Evolutionary conservation across 37 sponge, comb jelly and placozoan species (phyloP).

Genomic region (Ephydatia muelleri): DNA sequence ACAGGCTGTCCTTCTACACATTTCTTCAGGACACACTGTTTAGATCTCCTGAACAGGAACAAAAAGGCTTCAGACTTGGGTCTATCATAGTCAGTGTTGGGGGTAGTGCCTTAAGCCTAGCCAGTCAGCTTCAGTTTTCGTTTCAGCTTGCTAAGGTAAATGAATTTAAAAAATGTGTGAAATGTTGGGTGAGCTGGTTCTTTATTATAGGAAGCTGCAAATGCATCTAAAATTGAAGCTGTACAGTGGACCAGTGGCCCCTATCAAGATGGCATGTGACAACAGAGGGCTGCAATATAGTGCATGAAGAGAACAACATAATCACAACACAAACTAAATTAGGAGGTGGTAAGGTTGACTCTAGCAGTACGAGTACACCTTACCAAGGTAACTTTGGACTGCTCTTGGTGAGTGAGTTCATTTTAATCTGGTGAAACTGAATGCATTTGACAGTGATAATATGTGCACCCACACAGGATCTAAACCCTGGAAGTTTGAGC

Average conservation of each 20-base stretch:
- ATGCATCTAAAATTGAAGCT: neutral
- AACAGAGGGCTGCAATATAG: neutral
- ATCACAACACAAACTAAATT: neutral
- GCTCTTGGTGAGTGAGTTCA: constrained; percentile 15
- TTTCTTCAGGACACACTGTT: neutral
- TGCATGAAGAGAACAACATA: neutral
- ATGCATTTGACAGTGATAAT: neutral
- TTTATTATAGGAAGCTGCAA: neutral
- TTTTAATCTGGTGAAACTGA: neutral
- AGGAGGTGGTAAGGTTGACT: neutral
- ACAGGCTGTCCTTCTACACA: neutral
- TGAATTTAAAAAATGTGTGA: neutral
- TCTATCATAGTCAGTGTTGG: neutral
- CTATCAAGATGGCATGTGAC: neutral
- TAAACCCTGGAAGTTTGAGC: neutral
- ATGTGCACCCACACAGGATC: constrained; percentile 12
- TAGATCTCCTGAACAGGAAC: neutral
- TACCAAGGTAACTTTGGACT: constrained; percentile 36
- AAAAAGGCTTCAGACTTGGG: neutral
- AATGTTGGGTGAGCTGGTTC: neutral
- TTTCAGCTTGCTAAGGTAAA: neutral
- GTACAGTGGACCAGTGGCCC: neutral
- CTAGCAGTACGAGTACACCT: neutral
- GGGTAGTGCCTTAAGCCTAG: neutral
- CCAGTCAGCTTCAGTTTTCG: neutral